Percentiles rank a stretch among this genome's conserved stretches.
These are phyloP conservation scores for Dascyllus trimaculatus DNA, from an alignment of 2,113 vertebrate species.

Conservation along the genomic window DNA sequence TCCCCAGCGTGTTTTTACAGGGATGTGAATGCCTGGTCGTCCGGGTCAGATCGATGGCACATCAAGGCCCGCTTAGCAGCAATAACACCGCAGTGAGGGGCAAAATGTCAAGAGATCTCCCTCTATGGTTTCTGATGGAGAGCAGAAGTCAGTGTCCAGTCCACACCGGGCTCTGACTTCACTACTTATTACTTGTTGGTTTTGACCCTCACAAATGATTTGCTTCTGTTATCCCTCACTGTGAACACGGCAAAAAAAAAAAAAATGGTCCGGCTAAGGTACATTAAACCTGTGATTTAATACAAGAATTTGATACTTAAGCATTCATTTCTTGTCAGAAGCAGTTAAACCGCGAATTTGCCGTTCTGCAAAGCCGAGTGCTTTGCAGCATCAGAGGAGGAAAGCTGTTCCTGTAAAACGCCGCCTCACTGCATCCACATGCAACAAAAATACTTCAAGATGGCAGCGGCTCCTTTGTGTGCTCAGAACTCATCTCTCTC, in stretches of 20 bases:
- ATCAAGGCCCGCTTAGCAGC: conserved; percentile 22
- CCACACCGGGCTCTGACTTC: neutral
- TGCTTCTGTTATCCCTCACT: neutral
- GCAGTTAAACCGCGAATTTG: neutral
- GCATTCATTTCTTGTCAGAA: neutral
- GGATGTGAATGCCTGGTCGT: conserved; percentile 45
- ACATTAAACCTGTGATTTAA: neutral
- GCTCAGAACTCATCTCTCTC: neutral
- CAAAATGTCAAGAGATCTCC: conserved; percentile 25
- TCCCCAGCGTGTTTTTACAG: conserved; percentile 64
- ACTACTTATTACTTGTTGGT: neutral
- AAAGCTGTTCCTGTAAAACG: neutral
- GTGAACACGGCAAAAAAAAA: neutral
- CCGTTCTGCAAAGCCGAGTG: neutral
- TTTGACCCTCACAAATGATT: neutral
- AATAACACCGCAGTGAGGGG: conserved; percentile 26
- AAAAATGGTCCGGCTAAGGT: neutral
- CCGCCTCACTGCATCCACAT: too few species aligned
- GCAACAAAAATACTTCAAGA: neutral
- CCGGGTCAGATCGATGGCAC: conserved; percentile 61
- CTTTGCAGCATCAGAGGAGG: neutral
- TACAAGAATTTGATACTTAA: neutral
- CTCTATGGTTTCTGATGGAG: conserved; percentile 10
- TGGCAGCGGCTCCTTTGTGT: neutral
- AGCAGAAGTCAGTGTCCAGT: neutral